phyloP scores from a whole-genome alignment of 2,113 vertebrate species.

The Steatornis caripensis region DNA sequence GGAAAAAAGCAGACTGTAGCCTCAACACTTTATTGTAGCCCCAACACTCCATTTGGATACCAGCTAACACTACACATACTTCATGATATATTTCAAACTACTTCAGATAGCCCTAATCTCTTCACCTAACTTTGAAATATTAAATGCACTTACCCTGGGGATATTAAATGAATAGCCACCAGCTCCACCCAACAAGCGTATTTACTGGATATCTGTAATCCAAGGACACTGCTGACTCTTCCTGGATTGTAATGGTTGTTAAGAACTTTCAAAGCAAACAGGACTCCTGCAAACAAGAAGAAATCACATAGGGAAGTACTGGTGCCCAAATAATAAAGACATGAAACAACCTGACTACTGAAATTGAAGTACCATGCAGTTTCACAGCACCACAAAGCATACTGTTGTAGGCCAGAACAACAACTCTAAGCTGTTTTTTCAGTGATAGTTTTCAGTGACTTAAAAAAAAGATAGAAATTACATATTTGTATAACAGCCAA shows the following conservation, averaged over 20 bases:
- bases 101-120: neutral
- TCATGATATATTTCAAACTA: neutral
- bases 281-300: constrained; percentile 80
- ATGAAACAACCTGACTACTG: neutral
- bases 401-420: neutral
- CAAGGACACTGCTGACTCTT: constrained; percentile 78
- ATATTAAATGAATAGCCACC: constrained; percentile 84
- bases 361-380: neutral
- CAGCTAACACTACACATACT: neutral
- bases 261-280: constrained; percentile 95
- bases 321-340: neutral
- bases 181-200: constrained; percentile 93
- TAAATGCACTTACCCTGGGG: constrained; percentile 81
- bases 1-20: neutral
- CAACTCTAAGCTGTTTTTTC: neutral
- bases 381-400: neutral
- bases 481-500: neutral
- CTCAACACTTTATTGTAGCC: neutral
- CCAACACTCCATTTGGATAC: neutral
- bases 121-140: neutral
- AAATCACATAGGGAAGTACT: neutral
- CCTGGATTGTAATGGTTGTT: constrained; percentile 88
- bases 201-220: constrained; percentile 78
- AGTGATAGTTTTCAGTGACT: neutral
- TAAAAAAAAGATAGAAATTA: neutral